phyloP scores from a whole-genome alignment of 2,797 vertebrate genomes.

The Staurois parvus region DNA sequence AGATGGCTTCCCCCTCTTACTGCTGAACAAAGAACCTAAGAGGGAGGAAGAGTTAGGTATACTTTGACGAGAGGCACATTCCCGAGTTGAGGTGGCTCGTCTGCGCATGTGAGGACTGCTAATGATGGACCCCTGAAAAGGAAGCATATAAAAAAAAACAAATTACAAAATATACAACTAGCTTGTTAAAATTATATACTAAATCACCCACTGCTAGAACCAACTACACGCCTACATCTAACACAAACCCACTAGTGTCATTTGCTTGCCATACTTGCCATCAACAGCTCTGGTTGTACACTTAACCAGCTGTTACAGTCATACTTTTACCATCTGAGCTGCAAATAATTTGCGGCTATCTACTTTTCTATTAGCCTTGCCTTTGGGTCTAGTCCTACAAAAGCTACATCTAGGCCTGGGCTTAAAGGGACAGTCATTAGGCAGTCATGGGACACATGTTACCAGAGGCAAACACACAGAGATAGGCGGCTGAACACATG shows the following conservation, averaged over 20 bases:
- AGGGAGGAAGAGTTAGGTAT: conserved; percentile 93
- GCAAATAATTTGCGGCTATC: not conserved
- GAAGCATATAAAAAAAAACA: conserved; percentile 79
- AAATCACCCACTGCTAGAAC: conserved; percentile 39
- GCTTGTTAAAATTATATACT: not conserved
- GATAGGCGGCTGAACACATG: conserved; percentile 77
- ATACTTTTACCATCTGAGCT: not conserved
- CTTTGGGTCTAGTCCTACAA: conserved; percentile 24
- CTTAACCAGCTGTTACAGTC: conserved; percentile 2
- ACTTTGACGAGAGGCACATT: conserved; percentile 90
- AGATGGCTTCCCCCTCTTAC: conserved; percentile 87
- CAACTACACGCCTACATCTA: conserved; percentile 42
- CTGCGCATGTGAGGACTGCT: conserved; percentile 95
- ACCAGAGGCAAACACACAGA: conserved; percentile 67
- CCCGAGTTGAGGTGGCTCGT: conserved; percentile 89
- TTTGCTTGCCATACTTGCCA: not conserved
- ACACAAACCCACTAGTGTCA: conserved; percentile 18
- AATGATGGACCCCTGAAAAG: conserved; percentile 98
- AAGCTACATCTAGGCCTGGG: conserved; percentile 37
- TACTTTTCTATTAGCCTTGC: conserved; percentile 8
- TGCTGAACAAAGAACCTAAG: conserved; percentile 91
- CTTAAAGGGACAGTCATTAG: conserved; percentile 46
- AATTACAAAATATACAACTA: conserved; percentile 72
- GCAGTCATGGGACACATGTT: conserved; percentile 53
- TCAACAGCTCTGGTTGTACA: not conserved